Base-by-base conservation (phyloP, 1,140 invertebrate genomes). In the Carcinoscorpius rotundicauda region DNA sequence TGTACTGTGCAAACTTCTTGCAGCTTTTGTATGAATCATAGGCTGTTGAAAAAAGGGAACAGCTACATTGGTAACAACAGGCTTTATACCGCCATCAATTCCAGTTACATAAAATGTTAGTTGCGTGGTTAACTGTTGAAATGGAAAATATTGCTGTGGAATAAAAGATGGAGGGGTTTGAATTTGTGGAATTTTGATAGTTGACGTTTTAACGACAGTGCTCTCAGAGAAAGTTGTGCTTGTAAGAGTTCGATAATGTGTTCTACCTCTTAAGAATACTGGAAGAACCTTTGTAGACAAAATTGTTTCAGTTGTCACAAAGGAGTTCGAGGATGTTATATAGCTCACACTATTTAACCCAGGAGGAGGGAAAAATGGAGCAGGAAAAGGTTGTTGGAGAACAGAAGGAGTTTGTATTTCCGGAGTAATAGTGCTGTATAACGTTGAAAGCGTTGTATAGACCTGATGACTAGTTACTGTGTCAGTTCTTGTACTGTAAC, bases 161-260 rank as follows among this genome's bases (percentile, higher is more conserved):
- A 64, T 70, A 6, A 70, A 70, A 51, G 71, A 70, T 68, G 77
- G 77, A 48, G 80, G 79, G 6, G 78, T 73, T 6, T 81, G 73
- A 4, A 87, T 89, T 11, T 87, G 87, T 51, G 66, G 63, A 52
- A 68, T 62, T 6, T 62, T 61, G 6, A 72, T 55, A 49, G 71
- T 67, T 57, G 67, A 58, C n/a, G 71, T 73, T 58, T 67, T 90
- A 6, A 88, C 84, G 4, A 93, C 83, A 5, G 92, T 84, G 3
- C 91, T 93, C 71, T 93, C 90, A 6, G 91, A 91, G 59, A 92
- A 84, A 51, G 84, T 86, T 6, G 85, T 87, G 75, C 93, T 88
- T 58, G 89, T 83, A 29, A 95, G 84, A 0, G 91, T 95, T 2
- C 91, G 94, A 59, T 89, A 78, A 67, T 94, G 91, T 72, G 91